Conservation (phyloP, 2,113 vertebrate species). For the Orientallactaga bullata region DNA sequence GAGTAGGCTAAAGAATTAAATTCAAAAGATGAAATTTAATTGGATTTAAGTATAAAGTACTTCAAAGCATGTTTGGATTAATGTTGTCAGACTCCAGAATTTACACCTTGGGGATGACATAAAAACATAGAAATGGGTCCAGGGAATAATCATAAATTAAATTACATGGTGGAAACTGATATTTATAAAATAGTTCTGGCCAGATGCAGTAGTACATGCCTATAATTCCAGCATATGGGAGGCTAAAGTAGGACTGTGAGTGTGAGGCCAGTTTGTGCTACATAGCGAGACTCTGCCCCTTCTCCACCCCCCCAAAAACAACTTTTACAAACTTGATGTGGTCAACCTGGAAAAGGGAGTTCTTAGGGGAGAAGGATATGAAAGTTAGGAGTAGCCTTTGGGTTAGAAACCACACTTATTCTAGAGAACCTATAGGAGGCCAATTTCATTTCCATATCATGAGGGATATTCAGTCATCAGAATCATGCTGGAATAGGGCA, state of each 20-base stretch:
- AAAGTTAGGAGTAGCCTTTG: background rate
- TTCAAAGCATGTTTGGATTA: slow-evolving; percentile 7
- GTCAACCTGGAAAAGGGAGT: background rate
- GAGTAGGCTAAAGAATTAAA: background rate
- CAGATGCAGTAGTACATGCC: background rate
- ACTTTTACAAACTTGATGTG: background rate
- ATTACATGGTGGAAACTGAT: background rate
- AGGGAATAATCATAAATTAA: background rate
- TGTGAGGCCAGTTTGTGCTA: background rate
- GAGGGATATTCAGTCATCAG: background rate
- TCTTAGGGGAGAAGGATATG: background rate
- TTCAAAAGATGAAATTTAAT: background rate
- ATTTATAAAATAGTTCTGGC: background rate
- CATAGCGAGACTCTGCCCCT: background rate
- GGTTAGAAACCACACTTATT: background rate
- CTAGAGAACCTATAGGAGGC: background rate
- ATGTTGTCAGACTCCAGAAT: background rate
- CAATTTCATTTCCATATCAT: background rate
- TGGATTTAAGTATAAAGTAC: background rate
- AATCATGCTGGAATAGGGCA: background rate
- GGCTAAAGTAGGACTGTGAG: background rate
- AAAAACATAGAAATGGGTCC: background rate
- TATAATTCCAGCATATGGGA: background rate
- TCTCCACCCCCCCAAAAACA: background rate
- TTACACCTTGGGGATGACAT: background rate